These are phyloP conservation scores for Pantherophis guttatus DNA, from an alignment of 2,113 vertebrate species.

Conservation along the genomic window DNA sequence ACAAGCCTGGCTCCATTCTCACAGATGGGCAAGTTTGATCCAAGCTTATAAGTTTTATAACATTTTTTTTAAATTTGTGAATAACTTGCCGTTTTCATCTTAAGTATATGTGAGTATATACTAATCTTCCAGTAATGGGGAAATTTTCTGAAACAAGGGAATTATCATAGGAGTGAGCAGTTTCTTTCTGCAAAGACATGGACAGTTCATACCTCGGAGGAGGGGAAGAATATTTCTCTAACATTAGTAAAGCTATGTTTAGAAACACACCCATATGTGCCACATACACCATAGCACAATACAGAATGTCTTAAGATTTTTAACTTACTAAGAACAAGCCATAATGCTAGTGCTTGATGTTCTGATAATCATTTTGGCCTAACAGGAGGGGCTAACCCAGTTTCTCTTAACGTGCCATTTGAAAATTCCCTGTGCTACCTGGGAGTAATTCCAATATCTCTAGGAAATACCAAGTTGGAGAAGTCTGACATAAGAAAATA, in stretches of 20 bases:
- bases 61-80: background rate
- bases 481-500: background rate
- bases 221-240: background rate
- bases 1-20: background rate
- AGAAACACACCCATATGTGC: background rate
- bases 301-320: background rate
- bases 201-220: background rate
- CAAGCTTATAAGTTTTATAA: background rate
- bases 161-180: background rate
- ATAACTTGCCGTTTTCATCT: background rate
- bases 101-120: background rate
- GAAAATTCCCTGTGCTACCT: background rate
- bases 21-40: background rate
- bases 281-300: background rate
- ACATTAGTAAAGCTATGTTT: background rate
- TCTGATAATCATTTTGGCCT: background rate
- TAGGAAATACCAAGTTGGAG: background rate
- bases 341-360: background rate
- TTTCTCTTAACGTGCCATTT: background rate
- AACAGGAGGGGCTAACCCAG: background rate
- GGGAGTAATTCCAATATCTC: background rate
- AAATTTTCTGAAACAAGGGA: background rate
- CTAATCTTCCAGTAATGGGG: background rate
- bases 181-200: background rate
- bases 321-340: background rate